Conservation (phyloP, 2,113 vertebrate genomes). For the Sphyrna mokarran region DNA sequence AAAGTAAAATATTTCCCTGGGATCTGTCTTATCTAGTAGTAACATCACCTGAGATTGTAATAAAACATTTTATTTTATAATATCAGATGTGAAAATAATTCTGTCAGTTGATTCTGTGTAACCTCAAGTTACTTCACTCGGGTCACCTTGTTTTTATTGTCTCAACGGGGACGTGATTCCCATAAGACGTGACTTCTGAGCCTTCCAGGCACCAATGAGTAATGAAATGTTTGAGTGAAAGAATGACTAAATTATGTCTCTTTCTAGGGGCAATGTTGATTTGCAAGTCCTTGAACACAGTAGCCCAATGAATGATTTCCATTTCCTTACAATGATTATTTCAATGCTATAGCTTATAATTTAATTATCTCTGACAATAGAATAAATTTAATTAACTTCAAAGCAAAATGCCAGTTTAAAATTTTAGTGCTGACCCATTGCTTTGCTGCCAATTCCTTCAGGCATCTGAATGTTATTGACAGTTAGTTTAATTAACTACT, state of each 20-base stretch:
- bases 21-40: too few relatives aligned
- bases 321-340: background rate
- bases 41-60: too few relatives aligned
- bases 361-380: background rate
- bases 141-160: background rate
- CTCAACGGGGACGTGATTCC: background rate
- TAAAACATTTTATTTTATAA: background rate
- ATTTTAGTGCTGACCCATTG: background rate
- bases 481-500: background rate
- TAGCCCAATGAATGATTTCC: background rate
- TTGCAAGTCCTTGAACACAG: background rate
- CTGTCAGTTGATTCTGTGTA: background rate
- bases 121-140: background rate
- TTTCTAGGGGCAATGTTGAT: background rate
- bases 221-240: background rate
- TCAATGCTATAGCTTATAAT: background rate
- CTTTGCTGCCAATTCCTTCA: background rate
- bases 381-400: conserved; percentile 4
- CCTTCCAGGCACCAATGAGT: background rate
- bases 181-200: background rate
- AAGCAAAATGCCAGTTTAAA: background rate
- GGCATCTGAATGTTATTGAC: background rate
- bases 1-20: too few relatives aligned
- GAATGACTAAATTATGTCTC: background rate
- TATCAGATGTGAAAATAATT: background rate